These are phyloP conservation scores for Resseliella maxima DNA, from an alignment of 2,888 invertebrate species.

Conservation along the genomic window DNA sequence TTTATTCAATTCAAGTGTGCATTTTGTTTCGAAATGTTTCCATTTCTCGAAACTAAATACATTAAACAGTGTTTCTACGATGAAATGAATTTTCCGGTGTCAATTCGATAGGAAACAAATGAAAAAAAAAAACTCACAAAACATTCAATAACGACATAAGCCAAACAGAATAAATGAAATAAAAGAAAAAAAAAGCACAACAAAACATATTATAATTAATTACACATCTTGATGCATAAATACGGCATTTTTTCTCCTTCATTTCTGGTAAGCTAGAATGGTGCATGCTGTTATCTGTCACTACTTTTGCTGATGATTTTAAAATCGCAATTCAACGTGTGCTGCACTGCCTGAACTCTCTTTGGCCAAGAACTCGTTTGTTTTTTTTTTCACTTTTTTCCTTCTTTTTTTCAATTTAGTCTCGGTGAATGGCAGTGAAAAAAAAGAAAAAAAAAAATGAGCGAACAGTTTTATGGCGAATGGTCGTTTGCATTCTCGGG, in stretches of 20 bases:
- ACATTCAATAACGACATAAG: constrained; percentile 36
- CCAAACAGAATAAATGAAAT: neutral
- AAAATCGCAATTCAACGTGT: constrained; percentile 38
- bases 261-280: constrained; percentile 42
- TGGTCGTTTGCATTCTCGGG: constrained; percentile 31
- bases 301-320: constrained; percentile 46
- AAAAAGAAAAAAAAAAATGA: neutral
- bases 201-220: constrained; percentile 54
- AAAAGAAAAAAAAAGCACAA: constrained; percentile 21
- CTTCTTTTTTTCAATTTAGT: constrained; percentile 13
- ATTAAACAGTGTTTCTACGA: neutral
- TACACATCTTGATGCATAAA: constrained; percentile 55
- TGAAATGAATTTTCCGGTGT: constrained; percentile 38
- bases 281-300: constrained; percentile 54
- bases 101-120: neutral
- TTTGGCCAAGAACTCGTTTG: neutral
- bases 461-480: constrained; percentile 8
- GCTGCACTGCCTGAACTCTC: neutral
- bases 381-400: neutral
- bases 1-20: constrained; percentile 48
- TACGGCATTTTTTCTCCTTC: constrained; percentile 3
- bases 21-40: constrained; percentile 21
- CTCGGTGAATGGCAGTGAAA: neutral
- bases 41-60: constrained; percentile 14
- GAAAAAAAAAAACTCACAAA: neutral